A percentile compares a stretch with the other conserved stretches of the same genome.
Conservation (phyloP, 2,888 invertebrate genomes). For the Eristalis pertinax region DNA sequence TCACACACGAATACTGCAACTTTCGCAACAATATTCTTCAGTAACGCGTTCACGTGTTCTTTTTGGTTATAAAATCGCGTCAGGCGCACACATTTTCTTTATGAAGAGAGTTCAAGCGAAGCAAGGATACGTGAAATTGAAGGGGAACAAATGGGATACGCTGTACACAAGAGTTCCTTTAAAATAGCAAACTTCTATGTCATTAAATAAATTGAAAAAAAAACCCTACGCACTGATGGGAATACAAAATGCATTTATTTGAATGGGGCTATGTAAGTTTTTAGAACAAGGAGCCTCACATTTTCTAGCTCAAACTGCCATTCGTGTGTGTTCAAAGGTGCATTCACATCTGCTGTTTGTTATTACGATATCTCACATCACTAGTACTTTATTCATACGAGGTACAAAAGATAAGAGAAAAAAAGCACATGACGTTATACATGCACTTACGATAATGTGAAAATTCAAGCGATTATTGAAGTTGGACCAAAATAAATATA, state of each 20-base stretch:
- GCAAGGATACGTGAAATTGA: constrained; percentile 1
- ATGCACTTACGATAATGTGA: too few relatives aligned
- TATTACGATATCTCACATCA: too few relatives aligned
- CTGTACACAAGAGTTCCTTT: background rate
- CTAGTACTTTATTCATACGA: too few relatives aligned
- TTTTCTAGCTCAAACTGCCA: too few relatives aligned
- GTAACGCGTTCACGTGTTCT: background rate
- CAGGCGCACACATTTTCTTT: background rate
- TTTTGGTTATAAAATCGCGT: background rate
- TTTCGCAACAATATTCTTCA: constrained; percentile 15
- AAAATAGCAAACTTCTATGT: background rate
- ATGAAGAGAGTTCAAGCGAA: background rate
- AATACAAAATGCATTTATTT: background rate
- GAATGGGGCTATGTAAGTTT: background rate
- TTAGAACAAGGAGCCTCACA: background rate
- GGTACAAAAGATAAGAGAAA: too few relatives aligned
- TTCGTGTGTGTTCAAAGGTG: too few relatives aligned
- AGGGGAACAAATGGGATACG: background rate
- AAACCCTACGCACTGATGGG: background rate
- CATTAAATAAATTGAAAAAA: background rate
- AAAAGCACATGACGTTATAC: too few relatives aligned
- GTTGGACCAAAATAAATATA: too few relatives aligned
- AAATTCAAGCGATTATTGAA: too few relatives aligned
- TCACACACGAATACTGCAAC: constrained; percentile 1
- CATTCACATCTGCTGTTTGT: too few relatives aligned